Base-by-base conservation (phyloP, 2,888 invertebrate genomes). In the Teinopalpus imperialis region DNA sequence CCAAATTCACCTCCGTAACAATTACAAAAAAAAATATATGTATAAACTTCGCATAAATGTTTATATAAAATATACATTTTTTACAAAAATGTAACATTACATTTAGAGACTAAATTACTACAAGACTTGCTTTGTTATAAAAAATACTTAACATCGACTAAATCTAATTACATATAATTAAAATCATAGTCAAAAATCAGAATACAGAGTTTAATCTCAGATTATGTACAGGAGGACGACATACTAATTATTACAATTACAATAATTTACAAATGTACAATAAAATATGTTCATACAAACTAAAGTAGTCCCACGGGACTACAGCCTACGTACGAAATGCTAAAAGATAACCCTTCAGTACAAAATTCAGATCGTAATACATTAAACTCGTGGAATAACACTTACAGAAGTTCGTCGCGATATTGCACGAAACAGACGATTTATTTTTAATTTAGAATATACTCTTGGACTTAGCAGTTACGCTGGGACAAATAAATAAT, bases 61-160 rank as follows among this genome's bases (percentile, higher is more conserved):
- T 80, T 77, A 79, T 78, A 77, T 73, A 80, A 82, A 82, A 83
- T 86, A 85, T 86, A 87, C 83, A 83, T 79, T 81, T 85, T 82
- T 78, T 86, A 85, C 82, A 86, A 75, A 72, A 78, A 78, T 78
- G 74, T 75, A 78, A 80, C 69, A 74, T 75, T 74, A 75, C 70
- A 66, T 46, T 46, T 43, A 35, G 1, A 59, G 57, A 65, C 69
- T 63, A 69, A 55, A 65, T 66, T 59, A 60, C 66, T 78, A 77
- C 43, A 56, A 70, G 68, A 73, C 76, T 66, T 63, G 61, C 61
- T 68, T 69, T 75, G 68, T 74, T 77, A 76, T 52, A 45, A 79
- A 78, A 79, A 80, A 81, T 75, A 80, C 72, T 76, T 81, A 79
- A 74, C 64, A 65, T 69, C 61, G 55, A 71, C 65, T 75, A 77